A percentile compares a stretch with the other conserved stretches of the same genome.
Conservation (phyloP, 2,888 invertebrate genomes). For the Leptopilina syphax region DNA sequence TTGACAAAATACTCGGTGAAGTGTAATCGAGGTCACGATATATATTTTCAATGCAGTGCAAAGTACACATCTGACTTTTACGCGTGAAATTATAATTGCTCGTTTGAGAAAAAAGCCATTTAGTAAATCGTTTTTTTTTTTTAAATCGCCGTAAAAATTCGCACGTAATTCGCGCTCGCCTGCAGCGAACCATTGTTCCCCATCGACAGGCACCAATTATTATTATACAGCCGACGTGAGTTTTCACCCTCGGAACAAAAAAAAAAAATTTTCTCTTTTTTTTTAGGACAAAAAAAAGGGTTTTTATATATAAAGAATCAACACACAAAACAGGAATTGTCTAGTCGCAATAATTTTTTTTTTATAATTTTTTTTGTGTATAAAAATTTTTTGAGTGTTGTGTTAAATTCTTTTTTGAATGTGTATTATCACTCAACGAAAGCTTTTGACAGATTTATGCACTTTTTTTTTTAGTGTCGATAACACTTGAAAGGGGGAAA, state of each 20-base stretch:
- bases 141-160: constrained; percentile 25
- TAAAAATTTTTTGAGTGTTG: too few relatives aligned
- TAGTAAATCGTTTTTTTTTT: constrained; percentile 1
- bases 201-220: constrained; percentile 22
- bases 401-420: too few relatives aligned
- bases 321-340: constrained; percentile 18
- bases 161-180: constrained; percentile 3
- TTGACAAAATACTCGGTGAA: not conserved
- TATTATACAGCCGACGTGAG: constrained; percentile 12
- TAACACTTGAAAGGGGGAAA: too few relatives aligned
- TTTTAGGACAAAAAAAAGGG: too few relatives aligned
- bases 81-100: constrained; percentile 3
- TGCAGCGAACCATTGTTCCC: constrained; percentile 14
- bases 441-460: constrained; percentile 21
- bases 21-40: not conserved
- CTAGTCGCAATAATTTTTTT: not conserved
- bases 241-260: not conserved
- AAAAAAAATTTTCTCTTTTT: not conserved
- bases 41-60: not conserved
- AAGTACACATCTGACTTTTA: constrained; percentile 6
- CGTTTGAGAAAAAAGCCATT: constrained; percentile 8
- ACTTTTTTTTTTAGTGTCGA: not conserved
- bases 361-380: constrained; percentile 5
- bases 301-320: not conserved
- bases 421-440: not conserved